Evolutionary conservation across 1,140 invertebrate species (phyloP).

Genomic region (Drosophila ananassae): DNA sequence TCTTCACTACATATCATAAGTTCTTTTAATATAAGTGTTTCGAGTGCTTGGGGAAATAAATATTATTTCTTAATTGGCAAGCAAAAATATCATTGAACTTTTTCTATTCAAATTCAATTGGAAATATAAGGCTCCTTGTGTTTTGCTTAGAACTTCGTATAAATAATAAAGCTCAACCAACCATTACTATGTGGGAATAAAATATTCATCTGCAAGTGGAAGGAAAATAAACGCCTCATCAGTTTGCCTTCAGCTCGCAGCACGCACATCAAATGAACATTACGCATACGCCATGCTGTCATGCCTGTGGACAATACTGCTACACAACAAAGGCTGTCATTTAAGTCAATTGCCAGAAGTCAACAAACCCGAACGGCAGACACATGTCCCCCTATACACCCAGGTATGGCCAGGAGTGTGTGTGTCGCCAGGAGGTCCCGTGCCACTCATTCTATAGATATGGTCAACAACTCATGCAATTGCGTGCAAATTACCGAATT

Average conservation of each 20-base stretch:
- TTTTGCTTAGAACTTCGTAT: neutral
- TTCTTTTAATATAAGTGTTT: neutral
- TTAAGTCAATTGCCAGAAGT: slow-evolving; percentile 79
- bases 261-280: slow-evolving; percentile 80
- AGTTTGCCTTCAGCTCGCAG: slow-evolving; percentile 47
- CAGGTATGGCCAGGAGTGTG: slow-evolving; percentile 1
- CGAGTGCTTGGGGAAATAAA: neutral
- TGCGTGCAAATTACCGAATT: slow-evolving; percentile 81
- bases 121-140: no score
- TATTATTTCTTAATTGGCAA: neutral
- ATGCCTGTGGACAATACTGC: slow-evolving; percentile 48
- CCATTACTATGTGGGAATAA: slow-evolving; percentile 3
- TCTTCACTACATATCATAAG: neutral
- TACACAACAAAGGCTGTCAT: slow-evolving; percentile 72
- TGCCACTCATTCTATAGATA: slow-evolving; percentile 71
- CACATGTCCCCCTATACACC: slow-evolving; percentile 25
- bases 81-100: no score
- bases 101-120: no score
- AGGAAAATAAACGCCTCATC: slow-evolving; percentile 56
- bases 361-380: slow-evolving; percentile 63
- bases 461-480: slow-evolving; percentile 81
- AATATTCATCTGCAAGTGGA: slow-evolving; percentile 15
- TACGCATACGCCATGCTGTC: slow-evolving; percentile 69
- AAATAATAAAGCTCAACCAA: neutral
- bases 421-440: slow-evolving; percentile 16